Evolutionary conservation across 2,888 invertebrate genomes (phyloP).

Genomic region (Aleiodes testaceus): DNA sequence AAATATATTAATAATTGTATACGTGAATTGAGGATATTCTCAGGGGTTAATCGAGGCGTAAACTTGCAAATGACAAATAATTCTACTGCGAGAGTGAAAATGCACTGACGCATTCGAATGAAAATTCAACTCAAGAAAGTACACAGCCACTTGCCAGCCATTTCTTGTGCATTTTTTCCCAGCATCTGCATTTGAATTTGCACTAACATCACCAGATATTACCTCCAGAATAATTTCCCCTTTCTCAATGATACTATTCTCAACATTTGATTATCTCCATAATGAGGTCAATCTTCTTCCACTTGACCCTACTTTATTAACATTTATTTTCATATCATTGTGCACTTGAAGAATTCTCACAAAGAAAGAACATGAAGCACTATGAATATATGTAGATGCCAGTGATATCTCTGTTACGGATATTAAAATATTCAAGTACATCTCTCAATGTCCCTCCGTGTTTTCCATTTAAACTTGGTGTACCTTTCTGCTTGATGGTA

Average conservation of each 20-base stretch:
- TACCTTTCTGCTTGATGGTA: neutral
- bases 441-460: neutral
- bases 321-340: neutral
- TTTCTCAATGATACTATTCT: neutral
- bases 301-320: too few relatives aligned
- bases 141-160: conserved; percentile 7
- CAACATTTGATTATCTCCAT: neutral
- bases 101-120: conserved; percentile 2
- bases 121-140: conserved; percentile 12
- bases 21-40: neutral
- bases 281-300: conserved; percentile 3
- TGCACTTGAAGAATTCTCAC: too few relatives aligned
- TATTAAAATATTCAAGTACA: conserved; percentile 8
- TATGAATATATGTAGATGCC: conserved; percentile 1
- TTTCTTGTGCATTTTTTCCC: neutral
- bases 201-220: conserved; percentile 35
- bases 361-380: neutral
- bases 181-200: conserved; percentile 8
- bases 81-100: neutral
- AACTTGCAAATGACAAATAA: conserved; percentile 12
- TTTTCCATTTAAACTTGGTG: neutral
- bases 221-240: neutral
- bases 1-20: too few relatives aligned
- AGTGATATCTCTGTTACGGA: neutral
- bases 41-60: conserved; percentile 12